Conservation (phyloP, 2,113 vertebrate genomes). For the Campylomormyrus tamandua region DNA sequence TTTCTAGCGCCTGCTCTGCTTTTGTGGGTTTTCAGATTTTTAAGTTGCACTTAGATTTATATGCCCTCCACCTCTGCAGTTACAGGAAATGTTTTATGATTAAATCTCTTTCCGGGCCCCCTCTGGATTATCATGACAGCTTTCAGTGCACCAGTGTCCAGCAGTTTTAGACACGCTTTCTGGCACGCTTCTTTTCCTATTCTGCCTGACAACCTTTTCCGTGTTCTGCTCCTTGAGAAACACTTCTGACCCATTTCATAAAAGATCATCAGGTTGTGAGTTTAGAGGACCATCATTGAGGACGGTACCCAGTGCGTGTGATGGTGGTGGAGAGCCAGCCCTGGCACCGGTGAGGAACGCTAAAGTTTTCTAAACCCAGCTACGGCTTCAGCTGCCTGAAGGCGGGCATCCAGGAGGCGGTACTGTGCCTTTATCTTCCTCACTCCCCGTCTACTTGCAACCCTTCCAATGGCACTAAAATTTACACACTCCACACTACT, state of each 20-base stretch:
- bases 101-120: background rate
- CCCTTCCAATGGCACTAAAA: background rate
- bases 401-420: conserved; percentile 51
- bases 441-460: background rate
- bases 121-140: background rate
- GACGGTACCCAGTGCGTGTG: background rate
- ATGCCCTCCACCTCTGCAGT: background rate
- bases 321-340: background rate
- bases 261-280: background rate
- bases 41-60: conserved; percentile 1
- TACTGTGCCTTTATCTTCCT: conserved; percentile 56
- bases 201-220: background rate
- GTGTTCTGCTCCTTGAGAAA: background rate
- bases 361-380: background rate
- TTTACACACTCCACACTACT: background rate
- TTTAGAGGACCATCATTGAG: background rate
- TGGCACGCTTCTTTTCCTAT: background rate
- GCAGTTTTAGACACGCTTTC: background rate
- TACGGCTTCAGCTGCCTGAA: background rate
- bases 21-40: background rate
- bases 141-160: background rate
- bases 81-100: conserved; percentile 1
- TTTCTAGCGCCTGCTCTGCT: background rate
- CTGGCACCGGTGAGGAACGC: background rate
- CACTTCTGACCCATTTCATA: background rate